Conservation (phyloP, 2,888 invertebrate genomes). For the Drosophila emarginata region DNA sequence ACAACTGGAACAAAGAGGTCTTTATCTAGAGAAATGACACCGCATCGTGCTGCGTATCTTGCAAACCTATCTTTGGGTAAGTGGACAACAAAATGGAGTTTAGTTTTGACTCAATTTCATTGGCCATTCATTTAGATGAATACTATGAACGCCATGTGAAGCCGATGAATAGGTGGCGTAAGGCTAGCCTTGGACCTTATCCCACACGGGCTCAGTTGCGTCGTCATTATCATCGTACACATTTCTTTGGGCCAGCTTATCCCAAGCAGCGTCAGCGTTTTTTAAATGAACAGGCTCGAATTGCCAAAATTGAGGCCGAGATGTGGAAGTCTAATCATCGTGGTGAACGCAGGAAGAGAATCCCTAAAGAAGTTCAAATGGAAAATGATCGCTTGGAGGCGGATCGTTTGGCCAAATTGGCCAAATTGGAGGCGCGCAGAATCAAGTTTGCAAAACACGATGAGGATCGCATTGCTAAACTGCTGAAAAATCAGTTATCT, state of each 20-base stretch:
- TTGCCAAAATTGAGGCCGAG: not conserved
- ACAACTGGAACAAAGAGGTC: not conserved
- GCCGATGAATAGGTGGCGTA: not conserved
- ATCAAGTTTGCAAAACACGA: not conserved
- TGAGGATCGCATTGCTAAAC: not conserved
- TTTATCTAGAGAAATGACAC: too few relatives aligned
- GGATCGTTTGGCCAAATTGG: not conserved
- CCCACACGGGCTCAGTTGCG: not conserved
- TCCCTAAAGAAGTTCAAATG: not conserved
- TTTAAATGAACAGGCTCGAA: not conserved
- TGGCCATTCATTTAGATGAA: not conserved
- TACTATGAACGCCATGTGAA: constrained; percentile 19
- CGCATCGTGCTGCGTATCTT: not conserved
- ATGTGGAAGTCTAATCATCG: not conserved
- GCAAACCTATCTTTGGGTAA: not conserved
- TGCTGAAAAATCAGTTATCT: not conserved
- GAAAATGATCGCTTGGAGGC: not conserved
- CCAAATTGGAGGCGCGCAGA: not conserved
- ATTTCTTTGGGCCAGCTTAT: constrained; percentile 22
- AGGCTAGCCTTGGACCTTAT: not conserved
- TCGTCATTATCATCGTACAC: constrained; percentile 5
- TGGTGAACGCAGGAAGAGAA: not conserved
- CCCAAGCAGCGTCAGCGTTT: not conserved
- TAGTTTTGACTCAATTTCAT: not conserved
- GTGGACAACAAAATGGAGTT: not conserved